A percentile compares a stretch with the other conserved stretches of the same genome.
Evolutionary conservation across 2,113 vertebrate genomes (phyloP).

Genomic region (Casuarius casuarius): DNA sequence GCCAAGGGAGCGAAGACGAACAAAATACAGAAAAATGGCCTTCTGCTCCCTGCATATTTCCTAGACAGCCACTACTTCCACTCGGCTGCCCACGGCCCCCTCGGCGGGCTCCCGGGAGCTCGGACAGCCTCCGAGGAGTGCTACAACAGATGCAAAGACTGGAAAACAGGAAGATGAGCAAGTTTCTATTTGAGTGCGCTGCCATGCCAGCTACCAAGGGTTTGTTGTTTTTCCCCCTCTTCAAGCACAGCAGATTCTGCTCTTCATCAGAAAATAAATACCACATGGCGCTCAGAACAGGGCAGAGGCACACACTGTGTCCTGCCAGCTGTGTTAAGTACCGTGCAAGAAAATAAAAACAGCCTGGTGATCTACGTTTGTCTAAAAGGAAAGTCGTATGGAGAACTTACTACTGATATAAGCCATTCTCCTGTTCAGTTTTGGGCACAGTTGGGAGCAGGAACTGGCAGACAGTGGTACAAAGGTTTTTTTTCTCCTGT

Average conservation of each 20-base stretch:
- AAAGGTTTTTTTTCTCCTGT: background rate
- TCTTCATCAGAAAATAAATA: background rate
- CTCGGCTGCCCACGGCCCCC: background rate
- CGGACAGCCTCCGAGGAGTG: background rate
- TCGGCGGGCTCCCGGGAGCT: background rate
- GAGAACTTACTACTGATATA: background rate
- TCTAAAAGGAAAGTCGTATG: background rate
- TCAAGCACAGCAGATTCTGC: background rate
- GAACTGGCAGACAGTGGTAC: background rate
- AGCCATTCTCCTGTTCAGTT: background rate
- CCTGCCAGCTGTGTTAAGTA: background rate
- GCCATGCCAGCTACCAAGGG: background rate
- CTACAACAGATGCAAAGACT: accelerated
- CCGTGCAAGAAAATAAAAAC: background rate
- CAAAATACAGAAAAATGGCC: background rate
- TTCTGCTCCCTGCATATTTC: background rate
- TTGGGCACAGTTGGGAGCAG: background rate
- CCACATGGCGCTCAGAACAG: background rate
- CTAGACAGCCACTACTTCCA: background rate
- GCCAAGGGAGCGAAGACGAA: background rate
- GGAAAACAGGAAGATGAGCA: background rate
- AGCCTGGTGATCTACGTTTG: background rate
- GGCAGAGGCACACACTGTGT: background rate
- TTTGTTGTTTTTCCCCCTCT: background rate
- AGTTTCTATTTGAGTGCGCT: background rate